Evolutionary conservation across 2,888 invertebrate genomes (phyloP), one percentile per base, ranked within the genome.

Genomic region (Ypsolopha sequella): DNA sequence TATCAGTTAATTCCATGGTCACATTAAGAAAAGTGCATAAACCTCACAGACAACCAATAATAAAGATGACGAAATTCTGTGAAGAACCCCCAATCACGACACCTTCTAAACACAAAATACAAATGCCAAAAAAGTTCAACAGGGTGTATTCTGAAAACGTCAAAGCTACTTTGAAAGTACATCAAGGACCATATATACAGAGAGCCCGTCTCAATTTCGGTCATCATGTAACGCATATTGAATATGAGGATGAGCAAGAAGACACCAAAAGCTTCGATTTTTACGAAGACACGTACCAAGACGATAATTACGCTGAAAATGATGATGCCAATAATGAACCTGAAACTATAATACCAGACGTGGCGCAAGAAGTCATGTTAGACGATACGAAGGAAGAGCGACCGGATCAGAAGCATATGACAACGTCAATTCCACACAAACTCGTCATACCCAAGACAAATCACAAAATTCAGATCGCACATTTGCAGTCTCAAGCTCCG

Each of bases 291-390:
- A 13, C 36, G 33, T 33, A 33, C 11, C 13, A 47, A n/a, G 49
- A 49, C 6, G 34, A 49, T 9, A n/a, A 39, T 1, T 7, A 39
- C 7, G 24, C 11, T 7, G n/a, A 33, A 8, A 4, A 7, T 9
- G 41, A 41, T 6, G 36, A 14, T 14, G 36, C 36, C 2, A 14
- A 8, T 13, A 3, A n/a, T 10, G 13, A n/a, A 24, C 24, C 14
- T 3, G 36, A 36, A 0, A 46, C 14, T 41, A 11, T n/a, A 36
- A 74, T 84, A 10, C 85, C 85, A 0, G 84, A 84, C 10, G 76
- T 80, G 0, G 84, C 78, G 0, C 68, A 80, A 35, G 85, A 85
- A 54, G 66, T 85, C 0, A 69, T 80, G 64, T 43, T 82, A 0
- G 76, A 70, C 51, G 68, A 58, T 0, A 58, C 70, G 0, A 24